Evolutionary conservation across 2,797 vertebrate genomes (phyloP).

Genomic region (Parauchenoglanis punctatus): DNA sequence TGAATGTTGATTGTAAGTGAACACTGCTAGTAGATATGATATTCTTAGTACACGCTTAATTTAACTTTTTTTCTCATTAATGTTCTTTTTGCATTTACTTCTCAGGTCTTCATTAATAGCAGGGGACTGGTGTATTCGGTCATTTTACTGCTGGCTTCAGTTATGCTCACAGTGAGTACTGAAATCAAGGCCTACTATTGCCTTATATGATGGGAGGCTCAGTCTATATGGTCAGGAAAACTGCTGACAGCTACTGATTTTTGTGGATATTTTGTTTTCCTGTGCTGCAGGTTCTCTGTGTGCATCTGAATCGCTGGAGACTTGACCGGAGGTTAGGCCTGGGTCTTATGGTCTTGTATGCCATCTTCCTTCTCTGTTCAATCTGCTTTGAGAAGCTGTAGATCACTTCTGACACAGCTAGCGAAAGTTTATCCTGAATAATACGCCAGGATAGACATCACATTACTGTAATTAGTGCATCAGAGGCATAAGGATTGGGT

Average conservation of each 20-base stretch:
- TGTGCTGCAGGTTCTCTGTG: slow-evolving; percentile 74
- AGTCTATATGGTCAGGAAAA: neutral
- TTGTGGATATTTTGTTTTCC: neutral
- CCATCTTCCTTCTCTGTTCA: slow-evolving; percentile 79
- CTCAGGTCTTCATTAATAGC: slow-evolving; percentile 81
- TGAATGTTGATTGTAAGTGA: neutral
- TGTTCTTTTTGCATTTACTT: neutral
- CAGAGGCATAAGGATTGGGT: neutral
- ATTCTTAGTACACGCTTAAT: neutral
- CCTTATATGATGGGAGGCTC: neutral
- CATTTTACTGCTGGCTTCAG: slow-evolving; percentile 80
- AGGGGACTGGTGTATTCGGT: slow-evolving; percentile 81
- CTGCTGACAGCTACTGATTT: neutral
- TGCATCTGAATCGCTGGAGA: slow-evolving; percentile 80
- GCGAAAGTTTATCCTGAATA: neutral
- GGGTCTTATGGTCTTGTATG: slow-evolving; percentile 75
- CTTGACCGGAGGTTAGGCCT: slow-evolving; percentile 78
- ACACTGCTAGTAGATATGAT: neutral
- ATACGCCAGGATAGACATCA: neutral
- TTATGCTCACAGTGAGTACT: slow-evolving; percentile 78
- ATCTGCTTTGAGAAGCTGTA: slow-evolving; percentile 76
- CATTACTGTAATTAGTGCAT: neutral
- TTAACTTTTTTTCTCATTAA: neutral
- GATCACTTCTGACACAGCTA: slow-evolving; percentile 21
- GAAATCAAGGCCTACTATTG: neutral